phyloP scores from a whole-genome alignment of 2,113 vertebrate genomes.

The Oncorhynchus tshawytscha region DNA sequence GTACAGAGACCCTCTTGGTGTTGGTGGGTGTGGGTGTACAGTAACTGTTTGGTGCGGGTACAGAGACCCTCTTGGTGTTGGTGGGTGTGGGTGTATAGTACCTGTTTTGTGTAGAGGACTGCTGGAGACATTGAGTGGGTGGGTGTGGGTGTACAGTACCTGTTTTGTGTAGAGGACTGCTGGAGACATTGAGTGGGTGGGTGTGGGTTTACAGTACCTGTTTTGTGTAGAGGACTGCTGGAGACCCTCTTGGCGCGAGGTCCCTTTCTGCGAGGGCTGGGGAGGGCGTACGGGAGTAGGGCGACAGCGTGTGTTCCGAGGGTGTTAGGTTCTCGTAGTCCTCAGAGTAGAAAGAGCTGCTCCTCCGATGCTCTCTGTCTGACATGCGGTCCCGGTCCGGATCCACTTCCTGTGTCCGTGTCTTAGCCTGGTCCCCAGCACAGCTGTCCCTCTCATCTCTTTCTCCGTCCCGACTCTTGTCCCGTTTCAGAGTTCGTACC shows the following conservation, averaged over 20 bases:
- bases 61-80: too few species aligned
- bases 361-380: slow-evolving; percentile 65
- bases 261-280: slow-evolving; percentile 53
- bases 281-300: slow-evolving; percentile 59
- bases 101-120: too few species aligned
- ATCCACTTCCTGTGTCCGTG: slow-evolving; percentile 61
- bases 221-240: slow-evolving; percentile 69
- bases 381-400: slow-evolving; percentile 72
- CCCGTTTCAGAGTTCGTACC: slow-evolving; percentile 49
- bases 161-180: too few species aligned
- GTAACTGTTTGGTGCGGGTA: too few species aligned
- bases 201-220: slow-evolving; percentile 64
- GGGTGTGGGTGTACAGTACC: too few species aligned
- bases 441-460: slow-evolving; percentile 57
- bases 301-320: slow-evolving; percentile 74
- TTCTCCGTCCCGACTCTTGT: slow-evolving; percentile 55
- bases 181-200: background rate
- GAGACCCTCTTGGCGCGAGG: slow-evolving; percentile 61
- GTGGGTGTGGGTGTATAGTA: too few species aligned
- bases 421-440: slow-evolving; percentile 64
- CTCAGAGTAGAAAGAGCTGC: slow-evolving; percentile 82
- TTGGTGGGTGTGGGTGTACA: too few species aligned
- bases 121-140: too few species aligned
- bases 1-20: too few species aligned
- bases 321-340: slow-evolving; percentile 78